Percentiles rank a stretch among this genome's conserved stretches.
Conservation (phyloP, 2,888 invertebrate genomes). For the Smittia sp. region DNA sequence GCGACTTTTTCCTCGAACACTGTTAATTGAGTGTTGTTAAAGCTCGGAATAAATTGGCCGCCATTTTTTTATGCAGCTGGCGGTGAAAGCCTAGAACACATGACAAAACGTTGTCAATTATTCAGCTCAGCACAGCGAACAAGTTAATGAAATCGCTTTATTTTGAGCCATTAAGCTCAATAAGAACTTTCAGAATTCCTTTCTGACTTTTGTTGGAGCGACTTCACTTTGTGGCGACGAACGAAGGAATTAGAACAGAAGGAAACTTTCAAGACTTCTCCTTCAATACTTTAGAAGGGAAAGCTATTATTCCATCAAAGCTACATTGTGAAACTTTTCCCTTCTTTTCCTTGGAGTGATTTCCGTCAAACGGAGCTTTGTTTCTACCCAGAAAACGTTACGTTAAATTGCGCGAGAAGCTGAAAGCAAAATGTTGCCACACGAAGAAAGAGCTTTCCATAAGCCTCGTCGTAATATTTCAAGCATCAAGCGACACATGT, state of each 20-base stretch:
- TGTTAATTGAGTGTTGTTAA: neutral
- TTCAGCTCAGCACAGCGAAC: neutral
- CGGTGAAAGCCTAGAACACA: neutral
- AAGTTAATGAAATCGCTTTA: slow-evolving; percentile 10
- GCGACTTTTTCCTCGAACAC: neutral
- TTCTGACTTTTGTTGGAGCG: neutral
- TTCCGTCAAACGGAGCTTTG: neutral
- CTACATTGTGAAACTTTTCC: neutral
- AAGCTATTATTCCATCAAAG: neutral
- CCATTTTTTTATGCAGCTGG: neutral
- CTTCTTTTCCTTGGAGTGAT: neutral
- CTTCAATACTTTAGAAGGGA: neutral
- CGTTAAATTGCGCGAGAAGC: neutral
- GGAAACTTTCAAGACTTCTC: neutral
- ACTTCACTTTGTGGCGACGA: neutral
- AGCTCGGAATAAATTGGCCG: neutral
- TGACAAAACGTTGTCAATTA: neutral
- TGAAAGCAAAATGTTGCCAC: neutral
- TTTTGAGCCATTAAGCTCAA: neutral
- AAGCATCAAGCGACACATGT: neutral
- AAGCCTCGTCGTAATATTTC: neutral
- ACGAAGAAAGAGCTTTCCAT: neutral
- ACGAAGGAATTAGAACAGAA: neutral
- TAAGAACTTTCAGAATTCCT: neutral
- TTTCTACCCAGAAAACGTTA: neutral